phyloP scores from a whole-genome alignment of 2,888 invertebrate genomes.

The Netelia melanura region DNA sequence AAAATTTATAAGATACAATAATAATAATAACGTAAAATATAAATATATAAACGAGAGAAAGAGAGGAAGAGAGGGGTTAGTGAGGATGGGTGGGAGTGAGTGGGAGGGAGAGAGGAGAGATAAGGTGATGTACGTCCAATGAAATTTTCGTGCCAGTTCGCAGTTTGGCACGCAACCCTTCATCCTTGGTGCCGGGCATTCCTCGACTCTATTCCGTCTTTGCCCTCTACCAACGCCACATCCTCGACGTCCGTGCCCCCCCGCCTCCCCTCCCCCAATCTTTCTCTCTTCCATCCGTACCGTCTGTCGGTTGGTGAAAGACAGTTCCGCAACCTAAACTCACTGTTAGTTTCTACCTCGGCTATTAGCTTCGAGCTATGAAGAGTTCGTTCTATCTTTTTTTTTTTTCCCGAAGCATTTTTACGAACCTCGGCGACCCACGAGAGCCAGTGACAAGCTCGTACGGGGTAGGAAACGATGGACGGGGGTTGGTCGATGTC shows the following conservation, averaged over 20 bases:
- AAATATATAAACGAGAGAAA: too few species aligned
- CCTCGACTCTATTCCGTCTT: constrained; percentile 42
- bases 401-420: constrained; percentile 21
- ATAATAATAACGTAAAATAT: too few species aligned
- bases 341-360: neutral
- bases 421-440: too few species aligned
- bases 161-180: constrained; percentile 67
- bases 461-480: too few species aligned
- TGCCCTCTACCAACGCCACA: neutral
- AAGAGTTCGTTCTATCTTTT: neutral
- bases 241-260: constrained; percentile 5
- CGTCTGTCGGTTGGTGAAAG: constrained; percentile 37
- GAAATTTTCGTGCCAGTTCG: constrained; percentile 68
- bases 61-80: too few species aligned
- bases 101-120: constrained; percentile 4
- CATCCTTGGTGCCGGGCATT: constrained; percentile 62
- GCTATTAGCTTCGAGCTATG: neutral
- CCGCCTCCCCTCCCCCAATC: neutral
- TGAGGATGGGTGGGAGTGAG: too few species aligned
- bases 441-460: too few species aligned
- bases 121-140: constrained; percentile 60
- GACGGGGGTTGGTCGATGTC: neutral
- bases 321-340: constrained; percentile 3
- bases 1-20: too few species aligned
- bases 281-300: constrained; percentile 15